phyloP scores from a whole-genome alignment of 2,797 vertebrate genomes.

The Leptatherina wallacei region DNA sequence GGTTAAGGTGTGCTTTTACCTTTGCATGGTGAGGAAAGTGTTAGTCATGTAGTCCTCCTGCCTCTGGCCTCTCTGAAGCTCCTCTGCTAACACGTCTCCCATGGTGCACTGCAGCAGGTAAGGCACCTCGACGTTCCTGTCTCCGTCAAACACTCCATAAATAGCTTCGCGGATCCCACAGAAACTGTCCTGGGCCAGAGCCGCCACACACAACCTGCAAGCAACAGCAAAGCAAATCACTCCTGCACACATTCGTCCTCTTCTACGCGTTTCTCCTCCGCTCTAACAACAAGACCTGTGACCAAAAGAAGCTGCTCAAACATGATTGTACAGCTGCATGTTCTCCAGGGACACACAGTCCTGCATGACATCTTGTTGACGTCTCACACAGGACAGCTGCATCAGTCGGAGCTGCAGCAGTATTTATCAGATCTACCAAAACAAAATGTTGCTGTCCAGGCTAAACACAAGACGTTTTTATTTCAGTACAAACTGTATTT shows the following conservation, averaged over 20 bases:
- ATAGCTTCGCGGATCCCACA: constrained; percentile 92
- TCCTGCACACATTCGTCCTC: not conserved
- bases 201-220: constrained; percentile 92
- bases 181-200: constrained; percentile 93
- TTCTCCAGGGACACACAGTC: not conserved
- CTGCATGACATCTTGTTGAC: not conserved
- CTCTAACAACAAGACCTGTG: not conserved
- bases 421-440: not conserved
- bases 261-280: too few relatives aligned
- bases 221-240: not conserved
- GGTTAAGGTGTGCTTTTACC: constrained; percentile 74
- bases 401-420: not conserved
- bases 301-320: not conserved
- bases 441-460: not conserved
- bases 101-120: constrained; percentile 97
- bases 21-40: constrained; percentile 97
- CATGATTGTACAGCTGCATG: not conserved
- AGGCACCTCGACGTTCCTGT: constrained; percentile 94
- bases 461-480: not conserved
- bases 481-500: not conserved
- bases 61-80: constrained; percentile 90
- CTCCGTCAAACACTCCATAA: constrained; percentile 96
- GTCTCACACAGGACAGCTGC: too few relatives aligned
- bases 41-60: constrained; percentile 96
- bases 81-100: constrained; percentile 95